These are phyloP conservation scores for Zenarchopterus dispar DNA, from an alignment of 2,797 vertebrate species.

Conservation along the genomic window DNA sequence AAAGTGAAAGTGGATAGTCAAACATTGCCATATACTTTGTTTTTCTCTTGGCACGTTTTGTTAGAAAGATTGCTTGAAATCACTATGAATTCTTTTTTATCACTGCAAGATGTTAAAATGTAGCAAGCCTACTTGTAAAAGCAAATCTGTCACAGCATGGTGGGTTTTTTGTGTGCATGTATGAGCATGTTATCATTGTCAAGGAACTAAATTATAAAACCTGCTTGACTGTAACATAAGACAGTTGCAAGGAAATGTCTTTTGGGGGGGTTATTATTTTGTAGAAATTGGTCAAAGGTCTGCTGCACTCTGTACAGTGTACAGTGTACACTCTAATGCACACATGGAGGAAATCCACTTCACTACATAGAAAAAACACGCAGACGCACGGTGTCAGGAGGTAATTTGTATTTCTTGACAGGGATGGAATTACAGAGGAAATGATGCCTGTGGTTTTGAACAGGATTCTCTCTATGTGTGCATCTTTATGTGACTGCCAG, in stretches of 20 bases:
- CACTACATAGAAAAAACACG: constrained; percentile 6
- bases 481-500: constrained; percentile 28
- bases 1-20: too few species aligned
- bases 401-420: constrained; percentile 66
- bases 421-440: constrained; percentile 65
- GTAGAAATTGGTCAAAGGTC: constrained; percentile 3
- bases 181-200: not conserved
- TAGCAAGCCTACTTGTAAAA: not conserved
- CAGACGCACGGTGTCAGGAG: constrained; percentile 44
- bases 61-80: too few species aligned
- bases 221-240: constrained; percentile 2
- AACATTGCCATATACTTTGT: too few species aligned
- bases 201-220: not conserved
- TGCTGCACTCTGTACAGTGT: too few species aligned
- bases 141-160: not conserved
- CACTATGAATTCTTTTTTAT: not conserved
- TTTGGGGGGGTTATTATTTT: not conserved
- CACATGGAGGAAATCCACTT: constrained; percentile 31
- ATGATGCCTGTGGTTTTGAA: constrained; percentile 62
- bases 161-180: not conserved
- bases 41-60: too few species aligned
- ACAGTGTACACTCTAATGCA: constrained; percentile 15
- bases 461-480: constrained; percentile 57
- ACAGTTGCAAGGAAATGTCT: not conserved
- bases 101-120: not conserved